Percentiles rank a stretch among this genome's conserved stretches.
Evolutionary conservation across 2,113 vertebrate species (phyloP).

Genomic region (Trematomus loennbergii): DNA sequence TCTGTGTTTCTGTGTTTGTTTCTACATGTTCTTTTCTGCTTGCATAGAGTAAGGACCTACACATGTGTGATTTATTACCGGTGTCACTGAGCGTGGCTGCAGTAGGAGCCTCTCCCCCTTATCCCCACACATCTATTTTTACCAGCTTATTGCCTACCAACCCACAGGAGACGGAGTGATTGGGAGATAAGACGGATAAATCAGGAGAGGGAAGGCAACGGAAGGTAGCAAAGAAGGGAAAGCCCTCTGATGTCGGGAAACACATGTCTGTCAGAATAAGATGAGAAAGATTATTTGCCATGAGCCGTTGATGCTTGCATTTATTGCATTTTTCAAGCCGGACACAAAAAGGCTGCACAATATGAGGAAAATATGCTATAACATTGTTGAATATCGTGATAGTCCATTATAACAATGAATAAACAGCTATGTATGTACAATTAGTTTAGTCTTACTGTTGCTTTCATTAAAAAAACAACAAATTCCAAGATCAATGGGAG

Average conservation of each 20-base stretch:
- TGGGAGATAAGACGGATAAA: constrained; percentile 55
- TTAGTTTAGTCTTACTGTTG: too few species aligned
- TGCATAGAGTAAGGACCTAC: constrained; percentile 42
- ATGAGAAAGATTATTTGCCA: constrained; percentile 18
- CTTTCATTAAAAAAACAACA: too few species aligned
- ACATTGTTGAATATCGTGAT: too few species aligned
- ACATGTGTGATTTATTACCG: constrained; percentile 79
- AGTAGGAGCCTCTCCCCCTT: constrained; percentile 59
- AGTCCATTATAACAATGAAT: too few species aligned
- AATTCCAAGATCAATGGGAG: too few species aligned
- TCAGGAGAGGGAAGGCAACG: constrained; percentile 17
- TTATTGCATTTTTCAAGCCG: neutral
- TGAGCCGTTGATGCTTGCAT: constrained; percentile 10
- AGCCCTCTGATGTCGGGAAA: constrained; percentile 26
- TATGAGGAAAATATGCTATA: too few species aligned
- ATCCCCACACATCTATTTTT: constrained; percentile 76
- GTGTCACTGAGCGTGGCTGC: constrained; percentile 73
- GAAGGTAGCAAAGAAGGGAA: constrained; percentile 34
- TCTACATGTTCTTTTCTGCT: constrained; percentile 23
- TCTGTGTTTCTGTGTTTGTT: neutral
- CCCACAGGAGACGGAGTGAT: constrained; percentile 60
- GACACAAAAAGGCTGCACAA: neutral
- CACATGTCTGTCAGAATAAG: constrained; percentile 13
- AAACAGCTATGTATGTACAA: neutral
- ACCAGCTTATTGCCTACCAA: constrained; percentile 73